Evolutionary conservation across 2,888 invertebrate genomes (phyloP), one percentile per base, ranked within the genome.

Genomic region (Amaurobius ferox): DNA sequence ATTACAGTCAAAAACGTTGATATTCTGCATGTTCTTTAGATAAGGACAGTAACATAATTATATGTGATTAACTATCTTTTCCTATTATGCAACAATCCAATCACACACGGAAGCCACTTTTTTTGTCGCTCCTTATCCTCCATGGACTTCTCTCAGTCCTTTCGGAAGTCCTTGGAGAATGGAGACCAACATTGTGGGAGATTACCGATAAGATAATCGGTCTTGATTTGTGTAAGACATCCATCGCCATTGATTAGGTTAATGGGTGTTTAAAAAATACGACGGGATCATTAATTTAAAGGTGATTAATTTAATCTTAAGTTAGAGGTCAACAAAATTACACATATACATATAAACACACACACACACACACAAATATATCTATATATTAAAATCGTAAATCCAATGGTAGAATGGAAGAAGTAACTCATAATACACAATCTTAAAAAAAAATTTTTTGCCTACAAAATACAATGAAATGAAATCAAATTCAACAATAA

Each of bases 201-300:
- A 55, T 55, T 23, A 16, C 2, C 19, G 55, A 55, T 23, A 3
- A 55, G 55, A 55, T 55, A 55, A 55, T 6, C 55, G 23, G 19
- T 55, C 55, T 55, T 55, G 55, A 55, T 55, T 55, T 55, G 55
- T 55, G 55, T 55, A 5, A 11, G 55, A 55, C 55, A 55, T 55
- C 55, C 19, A 55, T 55, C 55, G 55, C 23, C 23, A 55, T 55
- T 55, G 55, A 55, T 55, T 55, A 11, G 55, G 23, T 23, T 55
- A 55, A 55, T 55, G 19, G 23, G 11, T 55, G 23, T 55, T 23
- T 1, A 55, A 11, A 11, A 55, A 55, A 19, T 23, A 55, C 5
- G 55, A 23, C 23, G 55, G n/a, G n/a, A 55, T n/a, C 55, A 23
- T 55, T 55, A 23, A 55, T 55, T 55, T 55, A 5, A 5, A 19